Evolutionary conservation across 2,888 invertebrate genomes (phyloP).

Genomic region (Aplocera efformata): DNA sequence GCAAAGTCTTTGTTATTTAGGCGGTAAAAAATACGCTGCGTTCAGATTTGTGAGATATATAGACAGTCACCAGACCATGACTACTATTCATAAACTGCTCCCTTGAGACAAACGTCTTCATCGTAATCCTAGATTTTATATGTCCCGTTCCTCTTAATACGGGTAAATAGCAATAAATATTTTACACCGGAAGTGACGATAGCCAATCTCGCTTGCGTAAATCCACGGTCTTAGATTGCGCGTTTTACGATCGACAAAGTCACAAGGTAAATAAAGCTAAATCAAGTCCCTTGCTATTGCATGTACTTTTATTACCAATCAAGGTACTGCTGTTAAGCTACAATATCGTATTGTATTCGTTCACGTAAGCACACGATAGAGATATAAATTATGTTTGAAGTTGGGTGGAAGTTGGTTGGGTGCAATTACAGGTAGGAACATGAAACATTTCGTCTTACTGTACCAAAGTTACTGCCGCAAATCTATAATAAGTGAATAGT

Average conservation of each 20-base stretch:
- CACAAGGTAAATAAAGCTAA: slow-evolving; percentile 34
- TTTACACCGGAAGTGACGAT: slow-evolving; percentile 22
- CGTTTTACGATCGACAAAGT: slow-evolving; percentile 34
- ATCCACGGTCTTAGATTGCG: slow-evolving; percentile 22
- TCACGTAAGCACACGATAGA: background rate
- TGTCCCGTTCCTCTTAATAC: slow-evolving; percentile 1
- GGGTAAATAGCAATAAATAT: slow-evolving; percentile 12
- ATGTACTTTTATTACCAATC: slow-evolving; percentile 32
- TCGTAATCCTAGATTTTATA: slow-evolving; percentile 9
- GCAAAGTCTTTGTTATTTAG: too few relatives aligned
- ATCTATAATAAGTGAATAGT: too few relatives aligned
- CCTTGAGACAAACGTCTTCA: background rate
- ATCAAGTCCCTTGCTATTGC: slow-evolving; percentile 25
- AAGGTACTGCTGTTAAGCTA: slow-evolving; percentile 16
- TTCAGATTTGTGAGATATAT: too few relatives aligned
- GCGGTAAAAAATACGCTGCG: too few relatives aligned
- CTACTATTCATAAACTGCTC: too few relatives aligned
- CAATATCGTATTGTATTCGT: slow-evolving; percentile 14
- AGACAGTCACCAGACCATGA: too few relatives aligned
- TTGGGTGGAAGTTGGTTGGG: too few relatives aligned
- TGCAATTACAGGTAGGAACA: too few relatives aligned
- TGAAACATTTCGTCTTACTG: too few relatives aligned
- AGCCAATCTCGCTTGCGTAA: slow-evolving; percentile 18
- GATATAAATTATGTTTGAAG: too few relatives aligned
- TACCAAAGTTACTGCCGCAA: too few relatives aligned